These are phyloP conservation scores for Danio tinwini DNA, from an alignment of 2,797 vertebrate species.

Conservation along the genomic window DNA sequence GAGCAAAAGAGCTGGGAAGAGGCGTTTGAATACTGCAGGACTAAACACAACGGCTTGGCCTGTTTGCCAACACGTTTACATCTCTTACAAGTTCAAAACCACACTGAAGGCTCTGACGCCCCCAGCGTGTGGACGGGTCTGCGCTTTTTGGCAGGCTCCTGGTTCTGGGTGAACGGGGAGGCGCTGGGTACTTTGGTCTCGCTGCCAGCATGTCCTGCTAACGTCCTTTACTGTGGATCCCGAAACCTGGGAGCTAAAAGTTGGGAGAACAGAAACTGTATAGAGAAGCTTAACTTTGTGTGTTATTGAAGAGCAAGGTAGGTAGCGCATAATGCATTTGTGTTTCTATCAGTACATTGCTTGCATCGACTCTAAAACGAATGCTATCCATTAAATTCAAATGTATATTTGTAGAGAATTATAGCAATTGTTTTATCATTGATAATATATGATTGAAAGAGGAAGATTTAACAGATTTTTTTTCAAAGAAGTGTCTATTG, in stretches of 20 bases:
- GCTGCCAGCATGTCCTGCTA: constrained; percentile 9
- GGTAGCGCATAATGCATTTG: background rate
- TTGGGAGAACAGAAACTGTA: constrained; percentile 36
- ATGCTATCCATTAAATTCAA: too few relatives aligned
- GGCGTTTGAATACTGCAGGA: constrained; percentile 27
- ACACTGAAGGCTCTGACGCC: background rate
- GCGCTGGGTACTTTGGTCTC: background rate
- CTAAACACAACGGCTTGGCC: constrained; percentile 10
- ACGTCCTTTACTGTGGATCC: constrained; percentile 18
- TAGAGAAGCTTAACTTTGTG: background rate
- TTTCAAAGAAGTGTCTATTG: too few relatives aligned
- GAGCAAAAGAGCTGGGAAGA: constrained; percentile 32
- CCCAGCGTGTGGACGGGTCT: constrained; percentile 35
- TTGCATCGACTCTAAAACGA: too few relatives aligned
- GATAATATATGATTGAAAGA: too few relatives aligned
- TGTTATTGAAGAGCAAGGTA: constrained; percentile 41
- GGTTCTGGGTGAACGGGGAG: constrained; percentile 37
- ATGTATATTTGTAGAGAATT: too few relatives aligned
- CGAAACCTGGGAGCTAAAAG: background rate
- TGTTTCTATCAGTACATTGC: background rate
- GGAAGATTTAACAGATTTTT: too few relatives aligned
- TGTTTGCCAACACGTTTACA: constrained; percentile 13
- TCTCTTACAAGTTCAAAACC: background rate
- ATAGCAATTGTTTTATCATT: too few relatives aligned
- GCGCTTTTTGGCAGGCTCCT: constrained; percentile 30